These are phyloP conservation scores for Epinephelus malabaricus DNA, from an alignment of 2,797 vertebrate genomes.

Conservation along the genomic window DNA sequence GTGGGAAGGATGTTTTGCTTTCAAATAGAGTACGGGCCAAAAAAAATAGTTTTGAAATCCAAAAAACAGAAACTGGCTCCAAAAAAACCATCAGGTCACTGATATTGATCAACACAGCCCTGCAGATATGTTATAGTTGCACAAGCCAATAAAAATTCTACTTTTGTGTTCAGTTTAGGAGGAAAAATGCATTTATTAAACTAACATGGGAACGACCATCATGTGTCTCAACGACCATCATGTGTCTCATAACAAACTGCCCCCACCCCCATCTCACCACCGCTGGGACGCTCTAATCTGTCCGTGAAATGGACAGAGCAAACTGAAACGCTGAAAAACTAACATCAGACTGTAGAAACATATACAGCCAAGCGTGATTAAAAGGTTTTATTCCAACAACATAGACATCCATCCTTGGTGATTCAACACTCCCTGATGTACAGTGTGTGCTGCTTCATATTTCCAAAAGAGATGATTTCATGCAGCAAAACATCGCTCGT, in stretches of 20 bases:
- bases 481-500: background rate
- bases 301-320: constrained; percentile 30
- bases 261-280: background rate
- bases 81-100: background rate
- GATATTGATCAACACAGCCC: background rate
- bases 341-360: constrained; percentile 40
- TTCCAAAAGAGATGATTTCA: constrained; percentile 22
- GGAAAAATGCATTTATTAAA: background rate
- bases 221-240: constrained; percentile 27
- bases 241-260: constrained; percentile 28
- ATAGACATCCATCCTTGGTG: constrained; percentile 11
- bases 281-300: constrained; percentile 25
- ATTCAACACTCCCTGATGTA: constrained; percentile 34
- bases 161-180: background rate
- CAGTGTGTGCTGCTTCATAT: constrained; percentile 15
- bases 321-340: constrained; percentile 57
- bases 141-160: background rate
- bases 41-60: background rate
- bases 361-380: constrained; percentile 48
- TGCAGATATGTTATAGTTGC: background rate
- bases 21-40: background rate
- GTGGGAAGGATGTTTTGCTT: constrained; percentile 7
- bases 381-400: constrained; percentile 53
- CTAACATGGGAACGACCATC: background rate
- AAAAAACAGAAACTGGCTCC: background rate